Percentiles rank a stretch among this genome's conserved stretches.
Evolutionary conservation across 2,888 invertebrate species (phyloP).

Genomic region (Hypselothyrea guttata): DNA sequence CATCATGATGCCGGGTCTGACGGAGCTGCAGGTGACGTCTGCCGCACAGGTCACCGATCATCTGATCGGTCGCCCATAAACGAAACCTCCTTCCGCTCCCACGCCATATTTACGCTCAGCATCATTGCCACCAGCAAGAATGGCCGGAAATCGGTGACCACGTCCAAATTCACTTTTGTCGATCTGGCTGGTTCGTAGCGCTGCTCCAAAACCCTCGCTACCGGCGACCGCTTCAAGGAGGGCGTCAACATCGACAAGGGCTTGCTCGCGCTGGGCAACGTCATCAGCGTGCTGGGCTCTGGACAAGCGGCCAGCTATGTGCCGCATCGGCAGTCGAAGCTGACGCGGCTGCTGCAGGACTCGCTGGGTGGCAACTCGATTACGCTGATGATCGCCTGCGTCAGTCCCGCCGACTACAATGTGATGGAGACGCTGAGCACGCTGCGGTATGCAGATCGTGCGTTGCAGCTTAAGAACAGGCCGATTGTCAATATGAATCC

Average conservation of each 20-base stretch:
- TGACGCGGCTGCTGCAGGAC: conserved; percentile 95
- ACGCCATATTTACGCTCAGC: conserved; percentile 92
- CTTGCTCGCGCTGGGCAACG: conserved; percentile 94
- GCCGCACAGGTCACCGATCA: conserved; percentile 86
- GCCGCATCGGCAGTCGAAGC: conserved; percentile 95
- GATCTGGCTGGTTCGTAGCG: conserved; percentile 96
- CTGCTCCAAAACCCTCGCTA: conserved; percentile 94
- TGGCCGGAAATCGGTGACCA: conserved; percentile 87
- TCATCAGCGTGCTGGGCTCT: conserved; percentile 94
- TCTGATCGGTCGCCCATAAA: conserved; percentile 92
- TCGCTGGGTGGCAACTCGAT: conserved; percentile 97
- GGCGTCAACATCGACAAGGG: conserved; percentile 97
- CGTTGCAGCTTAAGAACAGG: conserved; percentile 93
- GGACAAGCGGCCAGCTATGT: conserved; percentile 85
- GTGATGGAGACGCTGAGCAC: conserved; percentile 95
- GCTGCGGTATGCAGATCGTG: conserved; percentile 93
- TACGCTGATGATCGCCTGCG: conserved; percentile 97
- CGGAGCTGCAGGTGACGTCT: conserved; percentile 86
- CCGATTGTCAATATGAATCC: conserved; percentile 94
- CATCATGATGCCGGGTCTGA: conserved; percentile 85
- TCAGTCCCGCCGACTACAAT: conserved; percentile 95
- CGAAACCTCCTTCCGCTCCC: conserved; percentile 92
- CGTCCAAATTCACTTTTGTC: conserved; percentile 94
- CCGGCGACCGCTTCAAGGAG: conserved; percentile 93
- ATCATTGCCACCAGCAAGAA: conserved; percentile 86